phyloP scores from a whole-genome alignment of 2,888 invertebrate genomes.

The Apodemia zela region DNA sequence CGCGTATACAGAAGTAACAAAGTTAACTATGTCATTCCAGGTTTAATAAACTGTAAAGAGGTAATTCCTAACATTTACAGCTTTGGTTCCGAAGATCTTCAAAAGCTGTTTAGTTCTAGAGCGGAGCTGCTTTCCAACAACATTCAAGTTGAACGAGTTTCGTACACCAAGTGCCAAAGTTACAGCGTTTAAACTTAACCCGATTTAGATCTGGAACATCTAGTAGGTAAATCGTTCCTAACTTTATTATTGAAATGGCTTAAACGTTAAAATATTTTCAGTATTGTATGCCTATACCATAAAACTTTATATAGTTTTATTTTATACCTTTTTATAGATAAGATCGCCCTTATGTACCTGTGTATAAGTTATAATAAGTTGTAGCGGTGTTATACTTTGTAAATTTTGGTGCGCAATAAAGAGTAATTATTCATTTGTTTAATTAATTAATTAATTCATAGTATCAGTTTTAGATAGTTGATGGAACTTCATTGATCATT shows the following conservation, averaged over 20 bases:
- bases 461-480: no score
- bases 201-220: slow-evolving; percentile 28
- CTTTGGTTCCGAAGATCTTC: slow-evolving; percentile 18
- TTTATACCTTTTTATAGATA: no score
- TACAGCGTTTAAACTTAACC: slow-evolving; percentile 32
- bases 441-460: no score
- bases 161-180: slow-evolving; percentile 31
- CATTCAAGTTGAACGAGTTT: slow-evolving; percentile 32
- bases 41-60: slow-evolving; percentile 7
- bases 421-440: no score
- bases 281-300: no score
- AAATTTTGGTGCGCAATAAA: no score
- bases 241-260: slow-evolving; percentile 19
- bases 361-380: no score
- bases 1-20: neutral
- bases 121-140: slow-evolving; percentile 29
- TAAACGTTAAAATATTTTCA: neutral
- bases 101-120: slow-evolving; percentile 26
- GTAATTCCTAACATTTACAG: slow-evolving; percentile 11
- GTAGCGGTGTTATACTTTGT: no score
- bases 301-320: no score
- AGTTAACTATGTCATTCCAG: neutral
- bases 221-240: slow-evolving; percentile 22
- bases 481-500: no score
- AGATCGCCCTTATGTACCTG: no score